Evolutionary conservation across 2,113 vertebrate genomes (phyloP).

Genomic region (Ochotona curzoniae): DNA sequence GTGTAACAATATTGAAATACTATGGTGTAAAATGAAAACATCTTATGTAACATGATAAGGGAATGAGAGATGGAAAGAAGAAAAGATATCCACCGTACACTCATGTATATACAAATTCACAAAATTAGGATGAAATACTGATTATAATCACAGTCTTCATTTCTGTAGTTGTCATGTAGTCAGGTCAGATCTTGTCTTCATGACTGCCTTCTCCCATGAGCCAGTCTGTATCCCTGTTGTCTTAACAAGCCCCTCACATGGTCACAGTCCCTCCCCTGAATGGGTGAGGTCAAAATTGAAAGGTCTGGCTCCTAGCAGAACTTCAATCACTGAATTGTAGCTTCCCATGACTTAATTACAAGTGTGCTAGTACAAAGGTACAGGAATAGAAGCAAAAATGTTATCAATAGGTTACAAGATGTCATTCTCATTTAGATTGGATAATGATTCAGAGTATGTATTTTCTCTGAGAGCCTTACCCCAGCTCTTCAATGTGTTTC

Average conservation of each 20-base stretch:
- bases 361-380: background rate
- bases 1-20: too few species aligned
- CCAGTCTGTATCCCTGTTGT: background rate
- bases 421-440: background rate
- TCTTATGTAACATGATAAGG: background rate
- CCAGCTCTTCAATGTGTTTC: background rate
- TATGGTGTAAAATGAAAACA: background rate
- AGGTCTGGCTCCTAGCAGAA: background rate
- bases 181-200: background rate
- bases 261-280: background rate
- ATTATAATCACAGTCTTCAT: background rate
- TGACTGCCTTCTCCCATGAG: background rate
- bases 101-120: background rate
- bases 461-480: background rate
- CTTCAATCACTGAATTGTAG: background rate
- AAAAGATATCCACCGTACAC: background rate
- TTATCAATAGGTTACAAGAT: background rate
- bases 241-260: background rate
- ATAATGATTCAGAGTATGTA: background rate
- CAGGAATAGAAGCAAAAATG: background rate
- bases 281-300: background rate
- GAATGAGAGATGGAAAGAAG: background rate
- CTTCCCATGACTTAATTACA: background rate
- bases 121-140: background rate
- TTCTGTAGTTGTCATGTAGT: background rate